Base-by-base conservation (phyloP, 53 echinoderm and acorn worm species). In the Echinarachnius parma region DNA sequence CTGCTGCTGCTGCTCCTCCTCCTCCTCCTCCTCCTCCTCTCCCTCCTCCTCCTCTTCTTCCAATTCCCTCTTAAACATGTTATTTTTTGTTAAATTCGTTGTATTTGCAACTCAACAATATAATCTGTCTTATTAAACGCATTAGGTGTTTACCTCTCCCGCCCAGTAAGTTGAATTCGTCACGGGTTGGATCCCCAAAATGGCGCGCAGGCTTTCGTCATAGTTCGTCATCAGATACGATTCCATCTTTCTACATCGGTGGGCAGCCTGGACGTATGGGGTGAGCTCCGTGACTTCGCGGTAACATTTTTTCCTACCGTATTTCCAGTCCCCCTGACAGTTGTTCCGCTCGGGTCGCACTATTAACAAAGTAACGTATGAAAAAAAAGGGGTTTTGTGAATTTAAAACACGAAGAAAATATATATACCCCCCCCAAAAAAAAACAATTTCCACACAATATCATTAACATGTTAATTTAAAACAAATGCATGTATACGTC, bases 211-310 rank as follows among this genome's bases (percentile, higher is more conserved):
- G 39, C 29, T 0, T 62, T 62, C 62, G 8, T 36, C 62, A 22
- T 34, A 22, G 4, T 24, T 19, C 9, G 39, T 23, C 21, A 39
- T 62, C 27, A 65, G 28, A 42, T 24, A 47, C 46, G 65, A 45
- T 29, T 29, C 48, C 65, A 65, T 28, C 16, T 29, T 27, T 15
- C 65, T 45, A 65, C 65, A 65, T 46, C 9, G 37, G 65, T 36
- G 9, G 39, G 44, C 23, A 20, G 65, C 65, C 26, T 31, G 26
- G 65, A 28, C 65, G 44, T 39, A 65, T 28, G 65, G 26, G 29
- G 46, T 19, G 10, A 9, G 65, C 11, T 65, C 65, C 22, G 19
- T 3, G n/a, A 65, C 16, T 21, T 46, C 46, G 24, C 19, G 37
- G 3, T 65, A 42, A 46, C 65, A 65, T 46, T 46, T 45, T 46